Conservation (phyloP, 1,140 invertebrate genomes). For the Ceratitis capitata region DNA sequence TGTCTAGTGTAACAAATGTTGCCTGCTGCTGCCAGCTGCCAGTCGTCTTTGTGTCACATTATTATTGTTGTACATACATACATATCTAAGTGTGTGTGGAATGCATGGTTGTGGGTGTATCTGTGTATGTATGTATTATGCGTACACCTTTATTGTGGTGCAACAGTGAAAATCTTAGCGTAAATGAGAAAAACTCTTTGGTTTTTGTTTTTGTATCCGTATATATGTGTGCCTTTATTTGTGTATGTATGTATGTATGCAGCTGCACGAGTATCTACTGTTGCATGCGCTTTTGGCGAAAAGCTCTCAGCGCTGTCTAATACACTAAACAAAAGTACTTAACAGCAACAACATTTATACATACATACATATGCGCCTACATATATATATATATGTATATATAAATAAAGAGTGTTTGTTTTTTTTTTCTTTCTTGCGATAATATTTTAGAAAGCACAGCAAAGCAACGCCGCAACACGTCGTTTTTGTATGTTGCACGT, state of each 20-base stretch:
- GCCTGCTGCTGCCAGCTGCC: not conserved
- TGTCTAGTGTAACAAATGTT: not conserved
- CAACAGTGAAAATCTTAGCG: not conserved
- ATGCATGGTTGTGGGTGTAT: no score
- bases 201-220: no score
- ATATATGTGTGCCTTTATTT: not conserved
- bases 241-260: not conserved
- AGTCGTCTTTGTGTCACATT: constrained; percentile 30
- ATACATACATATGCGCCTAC: not conserved
- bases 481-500: constrained; percentile 27
- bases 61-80: not conserved
- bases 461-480: not conserved
- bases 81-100: not conserved
- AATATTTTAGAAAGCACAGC: not conserved
- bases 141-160: not conserved
- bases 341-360: no score
- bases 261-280: not conserved
- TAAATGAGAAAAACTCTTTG: not conserved
- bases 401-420: not conserved
- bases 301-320: not conserved
- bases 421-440: no score
- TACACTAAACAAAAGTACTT: not conserved
- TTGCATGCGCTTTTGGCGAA: not conserved
- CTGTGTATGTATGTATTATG: not conserved
- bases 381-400: not conserved